Evolutionary conservation across 2,113 vertebrate genomes (phyloP).

Genomic region (Barbus barbus): DNA sequence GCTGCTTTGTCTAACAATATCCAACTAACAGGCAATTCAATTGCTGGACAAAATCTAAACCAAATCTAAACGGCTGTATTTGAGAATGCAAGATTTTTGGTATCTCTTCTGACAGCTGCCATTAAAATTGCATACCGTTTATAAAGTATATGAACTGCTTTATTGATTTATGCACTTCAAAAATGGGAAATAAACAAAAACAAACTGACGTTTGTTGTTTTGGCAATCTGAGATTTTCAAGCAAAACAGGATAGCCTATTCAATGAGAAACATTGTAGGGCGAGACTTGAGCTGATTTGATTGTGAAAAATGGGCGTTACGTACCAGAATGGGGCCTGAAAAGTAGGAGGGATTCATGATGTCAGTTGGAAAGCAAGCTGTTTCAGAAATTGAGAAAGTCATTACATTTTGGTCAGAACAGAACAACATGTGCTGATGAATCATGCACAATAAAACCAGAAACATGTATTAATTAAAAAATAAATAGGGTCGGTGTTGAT

Average conservation of each 20-base stretch:
- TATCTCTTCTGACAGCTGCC: neutral
- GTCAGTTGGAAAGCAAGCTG: neutral
- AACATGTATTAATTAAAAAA: neutral
- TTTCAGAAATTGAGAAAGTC: neutral
- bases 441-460: neutral
- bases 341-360: neutral
- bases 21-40: no score
- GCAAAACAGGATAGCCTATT: neutral
- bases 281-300: no score
- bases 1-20: no score
- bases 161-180: neutral
- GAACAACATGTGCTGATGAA: neutral
- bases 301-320: no score
- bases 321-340: no score
- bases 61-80: no score
- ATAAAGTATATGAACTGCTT: neutral
- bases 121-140: neutral
- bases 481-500: neutral
- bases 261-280: no score
- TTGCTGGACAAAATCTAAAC: no score
- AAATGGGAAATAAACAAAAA: no score
- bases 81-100: neutral
- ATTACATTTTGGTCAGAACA: neutral
- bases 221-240: neutral
- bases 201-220: no score